A percentile compares a stretch with the other conserved stretches of the same genome.
Evolutionary conservation across 2,113 vertebrate species (phyloP).

Genomic region (Saguinus imperator): DNA sequence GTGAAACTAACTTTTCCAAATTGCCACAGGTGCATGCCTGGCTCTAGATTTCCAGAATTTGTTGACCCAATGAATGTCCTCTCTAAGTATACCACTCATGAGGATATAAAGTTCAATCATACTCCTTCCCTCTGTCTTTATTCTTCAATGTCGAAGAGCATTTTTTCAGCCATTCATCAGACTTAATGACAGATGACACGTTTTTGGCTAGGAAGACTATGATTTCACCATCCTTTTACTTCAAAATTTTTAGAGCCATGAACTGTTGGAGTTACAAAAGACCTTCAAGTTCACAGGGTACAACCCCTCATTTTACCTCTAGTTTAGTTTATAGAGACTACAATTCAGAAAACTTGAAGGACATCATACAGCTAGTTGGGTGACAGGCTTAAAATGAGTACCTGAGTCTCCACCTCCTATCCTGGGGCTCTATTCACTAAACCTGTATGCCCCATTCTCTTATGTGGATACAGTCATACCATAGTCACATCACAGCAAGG

Average conservation of each 20-base stretch:
- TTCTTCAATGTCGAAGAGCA: constrained; percentile 26
- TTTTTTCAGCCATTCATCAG: constrained; percentile 52
- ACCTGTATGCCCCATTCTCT: not conserved
- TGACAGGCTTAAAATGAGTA: not conserved
- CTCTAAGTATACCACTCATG: not conserved
- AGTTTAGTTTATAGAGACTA: constrained; percentile 2
- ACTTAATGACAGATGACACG: constrained; percentile 36
- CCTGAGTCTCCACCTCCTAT: not conserved
- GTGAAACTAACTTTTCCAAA: not conserved
- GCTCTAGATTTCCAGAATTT: not conserved
- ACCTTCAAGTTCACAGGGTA: not conserved
- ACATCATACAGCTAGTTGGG: not conserved
- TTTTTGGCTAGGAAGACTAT: not conserved
- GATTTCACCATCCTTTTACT: constrained; percentile 9
- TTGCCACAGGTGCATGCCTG: not conserved
- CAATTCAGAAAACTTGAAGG: not conserved
- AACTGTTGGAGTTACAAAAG: not conserved
- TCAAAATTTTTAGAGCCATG: constrained; percentile 1
- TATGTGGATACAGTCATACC: not conserved
- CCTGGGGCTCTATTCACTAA: not conserved
- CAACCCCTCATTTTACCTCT: not conserved
- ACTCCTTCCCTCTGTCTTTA: not conserved
- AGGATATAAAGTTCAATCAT: not conserved
- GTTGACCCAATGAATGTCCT: not conserved
- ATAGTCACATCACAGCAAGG: not conserved